Conservation (phyloP, 2,888 invertebrate genomes). For the Cerastis rubricosa region DNA sequence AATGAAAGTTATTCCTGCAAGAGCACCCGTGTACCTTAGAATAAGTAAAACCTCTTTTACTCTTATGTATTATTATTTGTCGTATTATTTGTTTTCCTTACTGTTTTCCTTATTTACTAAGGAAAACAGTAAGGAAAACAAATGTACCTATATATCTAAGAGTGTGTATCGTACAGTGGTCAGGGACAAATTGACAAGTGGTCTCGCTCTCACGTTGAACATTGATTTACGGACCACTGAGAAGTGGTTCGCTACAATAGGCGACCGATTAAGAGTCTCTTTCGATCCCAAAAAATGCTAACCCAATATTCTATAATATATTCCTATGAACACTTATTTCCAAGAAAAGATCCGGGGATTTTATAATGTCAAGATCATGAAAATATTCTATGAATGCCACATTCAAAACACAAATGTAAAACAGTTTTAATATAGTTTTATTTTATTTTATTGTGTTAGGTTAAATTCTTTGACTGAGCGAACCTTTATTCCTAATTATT, state of each 20-base stretch:
- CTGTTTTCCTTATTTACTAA: constrained; percentile 1
- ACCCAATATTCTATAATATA: neutral
- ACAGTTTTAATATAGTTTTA: too few relatives aligned
- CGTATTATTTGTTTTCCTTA: too few relatives aligned
- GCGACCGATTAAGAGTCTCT: neutral
- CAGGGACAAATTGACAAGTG: constrained; percentile 20
- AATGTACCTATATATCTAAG: neutral
- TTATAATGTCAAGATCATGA: neutral
- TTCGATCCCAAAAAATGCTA: constrained; percentile 5
- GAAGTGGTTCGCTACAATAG: constrained; percentile 25
- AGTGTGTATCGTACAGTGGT: neutral
- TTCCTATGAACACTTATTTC: too few relatives aligned
- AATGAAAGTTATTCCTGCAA: neutral
- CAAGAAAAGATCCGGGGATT: neutral
- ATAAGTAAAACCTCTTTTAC: neutral
- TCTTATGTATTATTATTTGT: too few relatives aligned
- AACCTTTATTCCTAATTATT: too few relatives aligned
- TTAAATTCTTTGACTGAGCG: too few relatives aligned
- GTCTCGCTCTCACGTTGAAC: constrained; percentile 1
- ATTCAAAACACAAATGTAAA: neutral
- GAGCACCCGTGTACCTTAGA: neutral
- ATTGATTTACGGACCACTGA: neutral
- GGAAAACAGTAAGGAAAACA: constrained; percentile 7
- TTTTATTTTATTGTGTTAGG: too few relatives aligned
- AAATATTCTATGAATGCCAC: neutral